Evolutionary conservation across 2,113 vertebrate species (phyloP).

Genomic region (Eptesicus fuscus): DNA sequence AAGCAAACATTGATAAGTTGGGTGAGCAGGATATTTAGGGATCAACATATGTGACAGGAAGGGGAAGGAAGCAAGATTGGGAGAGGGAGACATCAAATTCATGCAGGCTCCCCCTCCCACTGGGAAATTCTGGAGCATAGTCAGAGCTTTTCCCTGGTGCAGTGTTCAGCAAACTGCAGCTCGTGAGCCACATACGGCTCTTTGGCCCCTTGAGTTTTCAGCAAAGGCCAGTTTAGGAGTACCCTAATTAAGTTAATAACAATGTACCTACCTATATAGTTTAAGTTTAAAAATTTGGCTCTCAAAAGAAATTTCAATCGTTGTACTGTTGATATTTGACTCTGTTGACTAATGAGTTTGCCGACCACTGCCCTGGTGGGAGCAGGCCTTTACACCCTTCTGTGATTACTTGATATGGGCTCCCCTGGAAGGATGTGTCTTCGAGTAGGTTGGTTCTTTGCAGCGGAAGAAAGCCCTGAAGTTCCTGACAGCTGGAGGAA

Average conservation of each 20-base stretch:
- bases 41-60: not conserved
- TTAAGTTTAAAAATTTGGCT: too few relatives aligned
- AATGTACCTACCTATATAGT: too few relatives aligned
- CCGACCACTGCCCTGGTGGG: too few relatives aligned
- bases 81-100: not conserved
- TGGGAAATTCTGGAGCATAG: not conserved
- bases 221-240: too few relatives aligned
- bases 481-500: not conserved
- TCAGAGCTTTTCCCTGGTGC: not conserved
- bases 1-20: not conserved
- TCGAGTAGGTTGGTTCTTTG: not conserved
- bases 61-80: not conserved
- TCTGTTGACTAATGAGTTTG: too few relatives aligned
- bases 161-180: too few relatives aligned
- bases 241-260: too few relatives aligned
- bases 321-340: too few relatives aligned
- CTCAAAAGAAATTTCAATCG: too few relatives aligned
- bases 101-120: too few relatives aligned
- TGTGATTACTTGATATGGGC: not conserved
- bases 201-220: too few relatives aligned
- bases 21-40: not conserved
- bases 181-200: too few relatives aligned
- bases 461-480: not conserved
- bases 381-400: not conserved
- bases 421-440: not conserved